A percentile compares a stretch with the other conserved stretches of the same genome.
phyloP scores from a whole-genome alignment of 2,113 vertebrate genomes.

The Cinclus cinclus region DNA sequence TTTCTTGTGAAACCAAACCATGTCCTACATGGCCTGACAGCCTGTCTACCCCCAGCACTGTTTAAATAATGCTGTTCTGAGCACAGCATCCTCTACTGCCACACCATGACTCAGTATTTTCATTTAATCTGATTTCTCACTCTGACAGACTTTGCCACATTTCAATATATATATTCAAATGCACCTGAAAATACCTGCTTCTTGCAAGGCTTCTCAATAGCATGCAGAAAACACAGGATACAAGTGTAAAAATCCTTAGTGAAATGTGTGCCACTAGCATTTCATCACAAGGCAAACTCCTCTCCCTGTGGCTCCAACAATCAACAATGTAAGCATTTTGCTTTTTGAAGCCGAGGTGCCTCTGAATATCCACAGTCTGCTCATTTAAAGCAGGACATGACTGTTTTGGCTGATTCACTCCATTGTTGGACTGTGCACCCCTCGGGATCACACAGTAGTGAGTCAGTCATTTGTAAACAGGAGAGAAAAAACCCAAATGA shows the following conservation, averaged over 20 bases:
- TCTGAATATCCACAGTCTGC: background rate
- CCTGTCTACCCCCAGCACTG: background rate
- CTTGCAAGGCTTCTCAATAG: background rate
- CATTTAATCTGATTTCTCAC: background rate
- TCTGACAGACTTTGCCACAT: background rate
- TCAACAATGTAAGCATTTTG: background rate
- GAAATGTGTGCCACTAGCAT: background rate
- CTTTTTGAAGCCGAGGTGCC: slow-evolving; percentile 3
- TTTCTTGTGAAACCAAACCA: background rate
- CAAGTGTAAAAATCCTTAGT: background rate
- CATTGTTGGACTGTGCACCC: slow-evolving; percentile 22
- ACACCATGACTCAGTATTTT: background rate
- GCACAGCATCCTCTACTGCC: background rate
- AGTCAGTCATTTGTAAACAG: slow-evolving; percentile 49
- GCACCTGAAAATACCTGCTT: background rate
- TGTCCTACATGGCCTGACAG: background rate
- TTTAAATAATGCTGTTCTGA: background rate
- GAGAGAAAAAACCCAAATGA: background rate
- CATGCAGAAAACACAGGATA: background rate
- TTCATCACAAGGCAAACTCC: background rate
- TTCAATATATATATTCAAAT: background rate
- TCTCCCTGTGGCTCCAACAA: background rate
- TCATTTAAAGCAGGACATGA: slow-evolving; percentile 18
- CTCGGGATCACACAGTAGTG: slow-evolving; percentile 46
- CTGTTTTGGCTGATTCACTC: slow-evolving; percentile 47